Evolutionary conservation across 2,888 invertebrate genomes (phyloP), one percentile per base, ranked within the genome.

Genomic region (Pinctada fucata): DNA sequence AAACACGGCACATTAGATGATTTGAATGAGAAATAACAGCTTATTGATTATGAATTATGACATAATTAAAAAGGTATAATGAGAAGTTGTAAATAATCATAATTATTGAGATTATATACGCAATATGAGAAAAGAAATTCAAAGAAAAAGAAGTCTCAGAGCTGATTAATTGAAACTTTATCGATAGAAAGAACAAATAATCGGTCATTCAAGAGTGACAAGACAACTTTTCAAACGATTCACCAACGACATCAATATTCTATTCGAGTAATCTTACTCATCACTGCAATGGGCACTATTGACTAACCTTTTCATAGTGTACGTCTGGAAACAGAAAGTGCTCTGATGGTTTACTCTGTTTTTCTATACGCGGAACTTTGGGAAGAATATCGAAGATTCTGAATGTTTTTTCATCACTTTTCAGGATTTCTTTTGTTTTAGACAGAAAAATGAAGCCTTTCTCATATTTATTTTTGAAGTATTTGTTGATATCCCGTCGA

Each of bases 381-480:
- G 86, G 86, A 13, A 86, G 77, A 67, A 86, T 85, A 71, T 86
- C 84, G 69, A 84, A 76, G 63, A 86, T 67, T 2, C 81, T 81
- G 13, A 82, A 58, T 0, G 75, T 70, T 70, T 79, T 75, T 66
- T 86, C 86, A 13, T 76, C 72, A 63, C 78, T 72, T 31, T 78
- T 79, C 16, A 79, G 50, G n/a, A 86, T 79, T 75, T 85, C 83
- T 71, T 77, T 81, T 52, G 80, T 75, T 31, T 79, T 81, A 45
- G 76, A 76, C 13, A 86, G 74, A 73, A 85, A 86, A 6, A 85
- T 80, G 74, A 86, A 86, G 4, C 86, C 86, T 48, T 76, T 75
- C 66, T 84, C 83, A 16, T 75, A 84, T 45, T 75, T 67, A 58
- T 72, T 72, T 51, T 72, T 79, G 75, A 85, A 83, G 50, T 74